A percentile compares a stretch with the other conserved stretches of the same genome.
These are phyloP conservation scores for Bellardia pandia DNA, from an alignment of 2,888 invertebrate genomes.

Conservation along the genomic window DNA sequence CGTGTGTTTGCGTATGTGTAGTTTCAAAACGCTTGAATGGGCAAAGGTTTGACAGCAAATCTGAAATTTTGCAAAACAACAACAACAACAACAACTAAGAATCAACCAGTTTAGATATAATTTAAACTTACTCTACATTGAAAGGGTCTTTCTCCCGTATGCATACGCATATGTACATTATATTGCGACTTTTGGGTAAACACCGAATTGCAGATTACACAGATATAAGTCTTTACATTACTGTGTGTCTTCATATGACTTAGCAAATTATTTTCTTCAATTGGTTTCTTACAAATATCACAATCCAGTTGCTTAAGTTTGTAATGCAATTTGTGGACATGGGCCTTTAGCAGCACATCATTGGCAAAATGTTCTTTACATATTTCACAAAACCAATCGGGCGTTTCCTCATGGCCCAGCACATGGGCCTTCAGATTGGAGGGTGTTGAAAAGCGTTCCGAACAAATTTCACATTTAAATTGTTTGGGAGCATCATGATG, in stretches of 20 bases:
- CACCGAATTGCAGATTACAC: slow-evolving; percentile 90
- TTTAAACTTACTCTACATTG: slow-evolving; percentile 88
- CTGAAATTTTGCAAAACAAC: slow-evolving; percentile 73
- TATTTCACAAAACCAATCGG: slow-evolving; percentile 91
- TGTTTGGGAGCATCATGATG: slow-evolving; percentile 86
- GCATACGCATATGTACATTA: slow-evolving; percentile 93
- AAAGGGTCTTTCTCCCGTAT: slow-evolving; percentile 93
- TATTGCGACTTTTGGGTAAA: slow-evolving; percentile 94
- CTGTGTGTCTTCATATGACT: slow-evolving; percentile 91
- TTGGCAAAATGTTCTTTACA: slow-evolving; percentile 92
- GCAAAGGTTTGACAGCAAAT: slow-evolving; percentile 86
- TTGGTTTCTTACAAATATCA: slow-evolving; percentile 91
- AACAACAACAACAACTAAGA: neutral
- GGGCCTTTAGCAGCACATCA: slow-evolving; percentile 89
- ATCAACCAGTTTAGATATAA: too few species aligned
- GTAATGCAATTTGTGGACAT: slow-evolving; percentile 90
- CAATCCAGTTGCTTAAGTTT: slow-evolving; percentile 91
- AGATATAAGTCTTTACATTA: slow-evolving; percentile 89
- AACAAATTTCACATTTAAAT: slow-evolving; percentile 89
- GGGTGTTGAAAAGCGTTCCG: slow-evolving; percentile 88
- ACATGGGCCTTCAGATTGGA: slow-evolving; percentile 87
- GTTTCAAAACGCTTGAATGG: slow-evolving; percentile 93
- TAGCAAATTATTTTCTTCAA: slow-evolving; percentile 92
- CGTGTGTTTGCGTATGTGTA: slow-evolving; percentile 92
- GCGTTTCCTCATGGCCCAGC: slow-evolving; percentile 89